phyloP scores from a whole-genome alignment of 2,113 vertebrate genomes.

The Nothobranchius kuhntae region DNA sequence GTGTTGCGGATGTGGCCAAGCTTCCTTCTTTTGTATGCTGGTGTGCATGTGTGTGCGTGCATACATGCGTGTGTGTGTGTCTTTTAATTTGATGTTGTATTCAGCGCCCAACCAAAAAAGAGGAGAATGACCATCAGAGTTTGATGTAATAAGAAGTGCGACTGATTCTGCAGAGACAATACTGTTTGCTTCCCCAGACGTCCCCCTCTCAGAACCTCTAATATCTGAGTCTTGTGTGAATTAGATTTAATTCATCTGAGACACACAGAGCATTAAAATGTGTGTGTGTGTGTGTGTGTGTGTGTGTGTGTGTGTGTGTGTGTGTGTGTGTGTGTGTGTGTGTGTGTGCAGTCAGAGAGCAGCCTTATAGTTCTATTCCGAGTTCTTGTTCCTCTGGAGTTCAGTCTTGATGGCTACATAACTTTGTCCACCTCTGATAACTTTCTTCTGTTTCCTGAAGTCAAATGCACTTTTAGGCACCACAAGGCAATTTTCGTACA shows the following conservation, averaged over 20 bases:
- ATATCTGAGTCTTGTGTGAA: conserved; percentile 61
- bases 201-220: conserved; percentile 51
- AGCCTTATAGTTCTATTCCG: conserved; percentile 26
- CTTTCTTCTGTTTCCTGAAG: conserved; percentile 22
- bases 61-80: conserved; percentile 11
- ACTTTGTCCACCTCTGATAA: conserved; percentile 57
- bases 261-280: conserved; percentile 57
- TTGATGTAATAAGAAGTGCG: conserved; percentile 58
- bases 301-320: too few species aligned
- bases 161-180: conserved; percentile 47
- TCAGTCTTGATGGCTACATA: conserved; percentile 40
- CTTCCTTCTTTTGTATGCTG: conserved; percentile 16
- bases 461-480: conserved; percentile 16
- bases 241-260: conserved; percentile 65
- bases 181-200: conserved; percentile 58
- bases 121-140: conserved; percentile 57
- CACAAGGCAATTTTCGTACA: conserved; percentile 16
- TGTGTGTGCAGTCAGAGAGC: conserved; percentile 6
- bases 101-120: conserved; percentile 26
- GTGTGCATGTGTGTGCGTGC: conserved; percentile 20
- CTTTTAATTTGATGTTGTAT: conserved; percentile 47
- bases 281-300: conserved; percentile 19
- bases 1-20: conserved; percentile 44
- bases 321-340: too few species aligned
- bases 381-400: conserved; percentile 20